Evolutionary conservation across 2,113 vertebrate genomes (phyloP).

Genomic region (Eulacestoma nigropectus): DNA sequence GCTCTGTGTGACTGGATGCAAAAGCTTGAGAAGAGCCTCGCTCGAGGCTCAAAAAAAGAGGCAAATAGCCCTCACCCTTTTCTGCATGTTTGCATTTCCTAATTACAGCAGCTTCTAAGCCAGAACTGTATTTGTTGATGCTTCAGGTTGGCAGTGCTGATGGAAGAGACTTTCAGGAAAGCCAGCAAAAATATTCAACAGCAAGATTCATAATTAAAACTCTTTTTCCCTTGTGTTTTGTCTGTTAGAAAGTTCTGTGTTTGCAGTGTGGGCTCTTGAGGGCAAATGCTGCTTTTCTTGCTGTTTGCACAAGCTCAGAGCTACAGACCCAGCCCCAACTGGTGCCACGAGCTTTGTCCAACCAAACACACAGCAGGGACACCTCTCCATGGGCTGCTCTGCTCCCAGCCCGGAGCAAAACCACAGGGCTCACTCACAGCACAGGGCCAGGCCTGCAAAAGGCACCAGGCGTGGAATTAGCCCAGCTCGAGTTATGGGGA

Average conservation of each 20-base stretch:
- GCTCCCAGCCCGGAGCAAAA: neutral
- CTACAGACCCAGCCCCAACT: rapidly evolving
- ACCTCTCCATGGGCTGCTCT: neutral
- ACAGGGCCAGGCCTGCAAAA: no score
- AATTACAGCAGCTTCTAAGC: neutral
- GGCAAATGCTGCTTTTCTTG: neutral
- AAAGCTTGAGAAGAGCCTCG: neutral
- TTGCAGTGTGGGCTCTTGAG: neutral
- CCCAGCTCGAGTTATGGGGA: neutral
- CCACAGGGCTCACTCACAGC: rapidly evolving
- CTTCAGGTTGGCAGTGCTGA: neutral
- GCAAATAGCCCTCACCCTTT: neutral
- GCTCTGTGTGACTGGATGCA: neutral
- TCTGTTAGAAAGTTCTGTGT: neutral
- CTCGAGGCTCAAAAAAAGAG: neutral
- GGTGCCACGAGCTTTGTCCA: rapidly evolving
- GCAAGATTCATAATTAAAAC: neutral
- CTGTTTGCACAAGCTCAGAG: neutral
- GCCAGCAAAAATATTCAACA: neutral
- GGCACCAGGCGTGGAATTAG: rapidly evolving
- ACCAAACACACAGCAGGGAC: neutral
- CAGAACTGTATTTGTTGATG: neutral
- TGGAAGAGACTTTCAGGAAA: neutral
- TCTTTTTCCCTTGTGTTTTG: neutral
- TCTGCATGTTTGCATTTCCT: neutral